phyloP scores from a whole-genome alignment of 2,113 vertebrate species.

The Mormoops blainvillei region DNA sequence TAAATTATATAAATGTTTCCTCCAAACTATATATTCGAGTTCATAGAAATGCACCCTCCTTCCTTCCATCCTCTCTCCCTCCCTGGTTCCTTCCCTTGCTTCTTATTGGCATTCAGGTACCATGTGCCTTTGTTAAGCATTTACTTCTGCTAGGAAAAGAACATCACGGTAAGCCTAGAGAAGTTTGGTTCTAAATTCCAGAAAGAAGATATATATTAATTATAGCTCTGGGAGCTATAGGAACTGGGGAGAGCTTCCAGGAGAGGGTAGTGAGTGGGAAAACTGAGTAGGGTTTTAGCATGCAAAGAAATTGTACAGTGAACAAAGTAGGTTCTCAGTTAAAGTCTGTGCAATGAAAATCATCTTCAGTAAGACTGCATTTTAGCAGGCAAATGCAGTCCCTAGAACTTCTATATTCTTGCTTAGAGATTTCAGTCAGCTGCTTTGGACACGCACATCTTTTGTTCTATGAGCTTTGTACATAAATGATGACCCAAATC shows the following conservation, averaged over 20 bases:
- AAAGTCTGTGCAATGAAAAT: neutral
- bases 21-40: neutral
- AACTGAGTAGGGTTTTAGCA: neutral
- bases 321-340: neutral
- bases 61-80: neutral
- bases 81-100: neutral
- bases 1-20: neutral
- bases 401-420: neutral
- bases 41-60: neutral
- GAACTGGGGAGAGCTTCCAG: neutral
- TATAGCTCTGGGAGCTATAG: no score
- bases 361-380: neutral
- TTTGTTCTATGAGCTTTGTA: conserved; percentile 45
- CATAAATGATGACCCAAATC: conserved; percentile 52
- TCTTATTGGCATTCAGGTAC: neutral
- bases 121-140: neutral
- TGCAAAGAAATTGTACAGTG: neutral
- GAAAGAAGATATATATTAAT: neutral
- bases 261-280: neutral
- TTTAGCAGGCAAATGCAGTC: neutral
- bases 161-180: neutral
- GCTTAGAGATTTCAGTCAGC: neutral
- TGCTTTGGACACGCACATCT: neutral
- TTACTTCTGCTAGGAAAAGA: neutral
- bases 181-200: neutral